Percentiles rank a stretch among this genome's conserved stretches.
phyloP scores from a whole-genome alignment of 2,888 invertebrate species.

The Oscheius sp. region DNA sequence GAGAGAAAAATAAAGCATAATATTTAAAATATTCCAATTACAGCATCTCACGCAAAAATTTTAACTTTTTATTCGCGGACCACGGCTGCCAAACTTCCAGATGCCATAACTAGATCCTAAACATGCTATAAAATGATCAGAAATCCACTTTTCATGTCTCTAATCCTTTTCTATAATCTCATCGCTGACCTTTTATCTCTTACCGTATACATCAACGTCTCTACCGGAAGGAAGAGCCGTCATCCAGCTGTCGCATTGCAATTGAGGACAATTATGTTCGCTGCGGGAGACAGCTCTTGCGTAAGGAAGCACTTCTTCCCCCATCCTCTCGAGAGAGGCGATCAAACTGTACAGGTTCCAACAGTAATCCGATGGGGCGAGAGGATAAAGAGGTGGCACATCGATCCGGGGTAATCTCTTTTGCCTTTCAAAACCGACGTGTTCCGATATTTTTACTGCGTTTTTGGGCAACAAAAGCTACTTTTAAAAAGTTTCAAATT shows the following conservation, averaged over 20 bases:
- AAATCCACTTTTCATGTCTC: neutral
- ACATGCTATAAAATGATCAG: neutral
- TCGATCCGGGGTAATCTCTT: too few relatives aligned
- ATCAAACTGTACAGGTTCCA: neutral
- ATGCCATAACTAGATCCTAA: neutral
- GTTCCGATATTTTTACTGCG: neutral
- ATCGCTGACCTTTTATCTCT: neutral
- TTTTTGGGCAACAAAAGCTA: too few relatives aligned
- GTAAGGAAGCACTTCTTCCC: neutral
- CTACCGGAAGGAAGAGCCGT: neutral
- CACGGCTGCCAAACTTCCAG: neutral
- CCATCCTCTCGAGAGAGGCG: conserved; percentile 2
- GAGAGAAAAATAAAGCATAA: too few relatives aligned
- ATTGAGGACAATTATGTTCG: conserved; percentile 10
- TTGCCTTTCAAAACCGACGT: neutral
- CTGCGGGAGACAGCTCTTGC: conserved; percentile 13
- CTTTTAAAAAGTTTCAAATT: too few relatives aligned
- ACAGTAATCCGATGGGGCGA: conserved; percentile 1
- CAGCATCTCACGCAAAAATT: neutral
- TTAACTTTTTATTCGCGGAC: neutral
- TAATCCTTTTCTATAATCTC: neutral
- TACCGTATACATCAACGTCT: neutral
- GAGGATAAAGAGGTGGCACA: neutral
- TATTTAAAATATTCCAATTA: too few relatives aligned
- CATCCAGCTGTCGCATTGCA: neutral